These are phyloP conservation scores for Eupithecia abbreviata DNA, from an alignment of 2,888 invertebrate genomes.

Conservation along the genomic window DNA sequence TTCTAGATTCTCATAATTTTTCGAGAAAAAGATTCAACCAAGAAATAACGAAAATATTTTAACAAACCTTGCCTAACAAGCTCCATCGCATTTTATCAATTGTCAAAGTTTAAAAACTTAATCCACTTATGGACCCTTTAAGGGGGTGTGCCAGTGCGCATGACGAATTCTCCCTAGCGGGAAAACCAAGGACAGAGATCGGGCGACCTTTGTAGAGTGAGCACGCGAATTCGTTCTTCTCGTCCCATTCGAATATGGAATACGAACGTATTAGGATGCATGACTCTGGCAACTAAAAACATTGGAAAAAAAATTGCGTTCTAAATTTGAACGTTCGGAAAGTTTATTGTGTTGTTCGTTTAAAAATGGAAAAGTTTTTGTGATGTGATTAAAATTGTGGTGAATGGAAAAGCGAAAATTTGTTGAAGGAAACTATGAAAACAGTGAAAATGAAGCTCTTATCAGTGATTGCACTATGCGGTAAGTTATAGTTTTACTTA, in stretches of 20 bases:
- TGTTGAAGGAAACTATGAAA: constrained; percentile 55
- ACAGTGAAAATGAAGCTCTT: constrained; percentile 72
- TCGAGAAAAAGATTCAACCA: neutral
- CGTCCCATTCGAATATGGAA: constrained; percentile 61
- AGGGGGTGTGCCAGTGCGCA: constrained; percentile 74
- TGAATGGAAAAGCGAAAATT: constrained; percentile 45
- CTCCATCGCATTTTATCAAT: constrained; percentile 80
- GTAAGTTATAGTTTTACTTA: constrained; percentile 55
- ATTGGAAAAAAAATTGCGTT: constrained; percentile 34
- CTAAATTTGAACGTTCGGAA: constrained; percentile 34
- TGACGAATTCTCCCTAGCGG: constrained; percentile 73
- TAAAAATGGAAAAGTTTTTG: constrained; percentile 41
- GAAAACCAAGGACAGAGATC: constrained; percentile 78
- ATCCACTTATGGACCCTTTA: constrained; percentile 81
- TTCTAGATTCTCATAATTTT: neutral
- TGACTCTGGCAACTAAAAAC: constrained; percentile 55
- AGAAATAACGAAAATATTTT: neutral
- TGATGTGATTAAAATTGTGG: constrained; percentile 58
- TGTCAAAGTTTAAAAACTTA: constrained; percentile 83
- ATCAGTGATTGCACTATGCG: constrained; percentile 69
- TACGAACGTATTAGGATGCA: constrained; percentile 67
- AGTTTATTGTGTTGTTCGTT: constrained; percentile 39
- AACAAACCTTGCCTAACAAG: constrained; percentile 71
- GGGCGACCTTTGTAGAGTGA: constrained; percentile 56
- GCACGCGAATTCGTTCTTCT: constrained; percentile 55